phyloP scores from a whole-genome alignment of 2,888 invertebrate species.

The Drosophila setosimentum region DNA sequence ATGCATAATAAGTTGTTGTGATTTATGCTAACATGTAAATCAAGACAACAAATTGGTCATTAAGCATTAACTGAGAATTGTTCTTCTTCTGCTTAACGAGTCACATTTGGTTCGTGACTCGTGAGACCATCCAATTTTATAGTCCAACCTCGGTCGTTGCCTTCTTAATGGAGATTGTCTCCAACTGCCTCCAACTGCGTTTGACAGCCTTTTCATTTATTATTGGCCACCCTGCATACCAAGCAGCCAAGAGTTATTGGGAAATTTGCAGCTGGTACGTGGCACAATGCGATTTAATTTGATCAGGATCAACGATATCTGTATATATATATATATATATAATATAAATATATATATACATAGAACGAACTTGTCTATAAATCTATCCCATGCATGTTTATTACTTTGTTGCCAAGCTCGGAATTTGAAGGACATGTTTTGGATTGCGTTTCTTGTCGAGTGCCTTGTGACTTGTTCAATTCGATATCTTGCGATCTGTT shows the following conservation, averaged over 20 bases:
- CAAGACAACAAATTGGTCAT: constrained; percentile 17
- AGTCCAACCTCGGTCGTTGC: constrained; percentile 54
- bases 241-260: constrained; percentile 50
- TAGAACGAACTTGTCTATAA: background rate
- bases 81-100: constrained; percentile 21
- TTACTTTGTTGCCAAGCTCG: background rate
- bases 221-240: constrained; percentile 42
- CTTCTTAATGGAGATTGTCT: constrained; percentile 49
- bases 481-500: constrained; percentile 20
- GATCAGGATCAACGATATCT: constrained; percentile 23
- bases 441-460: constrained; percentile 3
- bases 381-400: background rate
- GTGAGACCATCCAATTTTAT: constrained; percentile 57
- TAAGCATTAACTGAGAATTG: constrained; percentile 44
- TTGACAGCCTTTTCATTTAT: background rate
- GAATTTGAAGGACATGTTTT: constrained; percentile 26
- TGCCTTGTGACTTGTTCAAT: constrained; percentile 22
- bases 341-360: background rate
- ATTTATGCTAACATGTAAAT: background rate
- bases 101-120: constrained; percentile 50
- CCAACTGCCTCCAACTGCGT: constrained; percentile 7
- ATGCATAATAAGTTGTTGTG: background rate
- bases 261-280: constrained; percentile 46
- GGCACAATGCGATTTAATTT: constrained; percentile 30
- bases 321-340: background rate